phyloP scores from a whole-genome alignment of 2,113 vertebrate genomes.

The Peromyscus leucopus region DNA sequence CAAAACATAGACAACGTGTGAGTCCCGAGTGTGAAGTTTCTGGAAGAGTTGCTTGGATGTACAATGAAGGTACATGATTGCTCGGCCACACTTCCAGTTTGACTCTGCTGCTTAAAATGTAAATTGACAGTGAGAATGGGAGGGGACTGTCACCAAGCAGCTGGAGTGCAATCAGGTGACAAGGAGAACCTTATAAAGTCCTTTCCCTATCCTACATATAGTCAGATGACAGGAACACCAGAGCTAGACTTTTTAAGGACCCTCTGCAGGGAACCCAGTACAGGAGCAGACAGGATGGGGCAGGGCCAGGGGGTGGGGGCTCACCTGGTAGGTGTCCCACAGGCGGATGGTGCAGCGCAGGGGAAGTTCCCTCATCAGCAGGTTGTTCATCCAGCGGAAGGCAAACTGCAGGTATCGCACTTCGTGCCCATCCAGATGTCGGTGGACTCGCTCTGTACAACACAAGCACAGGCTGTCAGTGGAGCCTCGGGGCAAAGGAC shows the following conservation, averaged over 20 bases:
- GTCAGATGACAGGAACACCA: neutral
- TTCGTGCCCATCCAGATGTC: slow-evolving; percentile 97
- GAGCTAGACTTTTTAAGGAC: neutral
- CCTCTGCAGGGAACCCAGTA: fast-evolving
- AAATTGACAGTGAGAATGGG: fast-evolving
- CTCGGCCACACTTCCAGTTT: fast-evolving
- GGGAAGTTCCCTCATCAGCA: slow-evolving; percentile 95
- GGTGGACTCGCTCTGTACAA: slow-evolving; percentile 93
- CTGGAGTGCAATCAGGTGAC: too few species aligned
- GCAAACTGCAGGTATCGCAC: slow-evolving; percentile 96
- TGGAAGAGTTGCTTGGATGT: neutral
- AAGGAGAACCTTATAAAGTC: fast-evolving
- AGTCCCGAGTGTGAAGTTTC: neutral
- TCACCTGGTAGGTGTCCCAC: slow-evolving; percentile 97
- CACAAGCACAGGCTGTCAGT: slow-evolving; percentile 66
- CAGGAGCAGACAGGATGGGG: fast-evolving
- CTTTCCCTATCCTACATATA: neutral
- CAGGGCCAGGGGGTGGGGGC: neutral
- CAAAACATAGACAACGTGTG: neutral
- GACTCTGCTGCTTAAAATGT: neutral
- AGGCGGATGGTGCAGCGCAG: slow-evolving; percentile 95
- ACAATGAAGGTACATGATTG: fast-evolving
- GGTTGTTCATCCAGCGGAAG: slow-evolving; percentile 95
- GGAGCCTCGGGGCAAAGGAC: neutral
- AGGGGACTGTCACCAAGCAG: fast-evolving